These are phyloP conservation scores for Teleogryllus occipitalis DNA, from an alignment of 1,140 invertebrate genomes.

Conservation along the genomic window DNA sequence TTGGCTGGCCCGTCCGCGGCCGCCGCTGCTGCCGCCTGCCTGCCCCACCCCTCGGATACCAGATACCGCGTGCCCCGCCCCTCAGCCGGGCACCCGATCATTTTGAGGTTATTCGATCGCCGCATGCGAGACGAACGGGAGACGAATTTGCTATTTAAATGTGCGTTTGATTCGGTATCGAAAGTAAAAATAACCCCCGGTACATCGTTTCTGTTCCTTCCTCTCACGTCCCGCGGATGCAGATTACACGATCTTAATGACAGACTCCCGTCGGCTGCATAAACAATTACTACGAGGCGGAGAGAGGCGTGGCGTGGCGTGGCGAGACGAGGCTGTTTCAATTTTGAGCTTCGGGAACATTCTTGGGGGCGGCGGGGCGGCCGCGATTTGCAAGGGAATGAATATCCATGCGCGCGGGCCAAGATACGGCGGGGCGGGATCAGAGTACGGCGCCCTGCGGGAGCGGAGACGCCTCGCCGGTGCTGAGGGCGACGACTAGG, in stretches of 20 bases:
- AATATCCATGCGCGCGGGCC: no score
- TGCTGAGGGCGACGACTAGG: no score
- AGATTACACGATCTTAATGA: conserved; percentile 1
- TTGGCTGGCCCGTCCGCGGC: background rate
- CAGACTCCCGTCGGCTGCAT: background rate
- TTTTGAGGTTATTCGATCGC: background rate
- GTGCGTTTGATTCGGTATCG: background rate
- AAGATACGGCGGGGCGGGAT: no score
- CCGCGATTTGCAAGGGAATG: no score
- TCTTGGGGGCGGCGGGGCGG: background rate
- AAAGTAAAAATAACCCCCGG: background rate
- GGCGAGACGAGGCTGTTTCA: background rate
- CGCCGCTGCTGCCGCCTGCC: no score
- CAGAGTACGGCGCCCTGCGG: no score
- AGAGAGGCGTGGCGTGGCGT: no score
- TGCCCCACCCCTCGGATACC: background rate
- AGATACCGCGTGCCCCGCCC: no score
- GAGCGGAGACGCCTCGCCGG: no score
- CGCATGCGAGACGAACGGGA: no score
- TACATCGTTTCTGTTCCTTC: background rate
- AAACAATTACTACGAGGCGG: background rate
- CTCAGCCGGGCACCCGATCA: background rate
- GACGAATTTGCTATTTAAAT: background rate
- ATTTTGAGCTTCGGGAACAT: background rate
- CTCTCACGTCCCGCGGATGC: background rate